Conservation (phyloP, 2,888 invertebrate genomes). For the Eulithis prunata region DNA sequence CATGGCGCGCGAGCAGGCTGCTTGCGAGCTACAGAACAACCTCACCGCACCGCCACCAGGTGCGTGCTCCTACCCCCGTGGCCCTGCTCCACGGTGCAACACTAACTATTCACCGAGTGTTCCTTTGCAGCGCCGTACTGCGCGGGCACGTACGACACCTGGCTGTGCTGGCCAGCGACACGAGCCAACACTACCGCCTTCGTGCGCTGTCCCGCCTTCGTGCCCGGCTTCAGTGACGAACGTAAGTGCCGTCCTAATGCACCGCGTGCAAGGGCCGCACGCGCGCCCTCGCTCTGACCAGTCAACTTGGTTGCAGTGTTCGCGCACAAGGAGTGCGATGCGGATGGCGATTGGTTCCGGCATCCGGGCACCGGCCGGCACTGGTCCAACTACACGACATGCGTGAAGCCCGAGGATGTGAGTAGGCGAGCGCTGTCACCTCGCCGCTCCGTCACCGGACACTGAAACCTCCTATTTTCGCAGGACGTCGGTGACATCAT, state of each 20-base stretch:
- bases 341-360: slow-evolving; percentile 92
- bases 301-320: slow-evolving; percentile 80
- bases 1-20: slow-evolving; percentile 60
- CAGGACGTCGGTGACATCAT: slow-evolving; percentile 85
- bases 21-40: slow-evolving; percentile 61
- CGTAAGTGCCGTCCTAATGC: slow-evolving; percentile 78
- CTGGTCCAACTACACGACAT: slow-evolving; percentile 97
- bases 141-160: slow-evolving; percentile 91
- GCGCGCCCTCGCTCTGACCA: neutral
- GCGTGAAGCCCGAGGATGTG: slow-evolving; percentile 86
- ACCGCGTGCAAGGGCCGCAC: neutral
- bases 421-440: slow-evolving; percentile 60
- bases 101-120: neutral
- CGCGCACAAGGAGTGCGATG: slow-evolving; percentile 92
- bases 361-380: slow-evolving; percentile 90
- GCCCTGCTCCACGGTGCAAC: too few relatives aligned
- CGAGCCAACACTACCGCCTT: slow-evolving; percentile 86
- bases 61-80: slow-evolving; percentile 15
- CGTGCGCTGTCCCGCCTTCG: slow-evolving; percentile 89
- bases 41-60: slow-evolving; percentile 56
- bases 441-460: neutral
- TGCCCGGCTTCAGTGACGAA: slow-evolving; percentile 89
- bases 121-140: slow-evolving; percentile 85
- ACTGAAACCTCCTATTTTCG: slow-evolving; percentile 16
- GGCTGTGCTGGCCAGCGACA: slow-evolving; percentile 92